Percentiles rank a stretch among this genome's conserved stretches.
Evolutionary conservation across 2,113 vertebrate species (phyloP).

Genomic region (Pleuronectes platessa): DNA sequence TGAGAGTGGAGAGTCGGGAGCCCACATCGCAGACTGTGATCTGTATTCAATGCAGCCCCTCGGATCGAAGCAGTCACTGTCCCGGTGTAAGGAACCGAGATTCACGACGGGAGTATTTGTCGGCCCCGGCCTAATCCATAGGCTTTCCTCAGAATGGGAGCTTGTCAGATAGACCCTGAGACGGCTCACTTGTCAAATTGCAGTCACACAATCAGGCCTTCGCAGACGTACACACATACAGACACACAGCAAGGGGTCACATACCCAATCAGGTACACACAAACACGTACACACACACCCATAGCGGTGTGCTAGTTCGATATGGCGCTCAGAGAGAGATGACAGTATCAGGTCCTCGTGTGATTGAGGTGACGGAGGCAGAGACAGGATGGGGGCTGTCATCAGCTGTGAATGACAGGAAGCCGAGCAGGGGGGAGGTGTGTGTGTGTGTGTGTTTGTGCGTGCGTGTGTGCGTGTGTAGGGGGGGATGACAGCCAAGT

Average conservation of each 20-base stretch:
- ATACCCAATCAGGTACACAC: constrained; percentile 66
- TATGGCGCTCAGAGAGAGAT: constrained; percentile 62
- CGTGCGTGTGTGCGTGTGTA: not conserved
- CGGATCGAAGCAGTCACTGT: constrained; percentile 40
- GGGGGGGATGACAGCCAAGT: constrained; percentile 46
- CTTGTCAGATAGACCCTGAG: constrained; percentile 63
- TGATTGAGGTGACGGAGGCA: constrained; percentile 77
- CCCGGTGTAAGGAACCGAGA: constrained; percentile 54
- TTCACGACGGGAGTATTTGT: constrained; percentile 63
- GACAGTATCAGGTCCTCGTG: constrained; percentile 73
- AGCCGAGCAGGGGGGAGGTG: constrained; percentile 23
- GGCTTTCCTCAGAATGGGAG: constrained; percentile 56
- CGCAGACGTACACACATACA: constrained; percentile 12
- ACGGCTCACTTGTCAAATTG: constrained; percentile 60
- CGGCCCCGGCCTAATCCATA: constrained; percentile 56
- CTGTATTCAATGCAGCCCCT: constrained; percentile 44
- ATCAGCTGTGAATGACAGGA: constrained; percentile 73
- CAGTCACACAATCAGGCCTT: constrained; percentile 50
- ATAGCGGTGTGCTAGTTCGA: constrained; percentile 55
- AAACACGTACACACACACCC: constrained; percentile 48
- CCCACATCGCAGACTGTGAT: constrained; percentile 39
- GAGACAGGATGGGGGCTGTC: constrained; percentile 74
- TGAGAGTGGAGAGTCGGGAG: not conserved
- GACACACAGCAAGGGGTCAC: constrained; percentile 63
- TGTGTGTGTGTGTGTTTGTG: not conserved